Evolutionary conservation across 2,113 vertebrate species (phyloP).

Genomic region (Dasyprocta punctata): DNA sequence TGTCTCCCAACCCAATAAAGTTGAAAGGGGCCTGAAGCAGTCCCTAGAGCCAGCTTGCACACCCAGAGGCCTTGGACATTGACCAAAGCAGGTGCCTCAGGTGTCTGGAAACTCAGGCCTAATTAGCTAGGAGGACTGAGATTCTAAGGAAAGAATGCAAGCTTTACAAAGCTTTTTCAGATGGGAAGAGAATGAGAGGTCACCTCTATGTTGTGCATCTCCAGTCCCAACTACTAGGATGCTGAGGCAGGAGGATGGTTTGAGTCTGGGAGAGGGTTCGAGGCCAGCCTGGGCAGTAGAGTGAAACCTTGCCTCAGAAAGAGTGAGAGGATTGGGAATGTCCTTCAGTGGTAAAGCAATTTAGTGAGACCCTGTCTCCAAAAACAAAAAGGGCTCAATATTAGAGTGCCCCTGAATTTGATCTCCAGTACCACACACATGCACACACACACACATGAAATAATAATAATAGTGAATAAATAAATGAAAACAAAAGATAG

Average conservation of each 20-base stretch:
- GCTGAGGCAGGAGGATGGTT: background rate
- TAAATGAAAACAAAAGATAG: background rate
- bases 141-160: background rate
- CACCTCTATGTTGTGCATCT: background rate
- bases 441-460: no score
- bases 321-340: background rate
- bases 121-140: background rate
- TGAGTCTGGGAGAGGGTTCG: background rate
- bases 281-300: background rate
- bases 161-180: background rate
- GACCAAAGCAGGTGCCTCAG: background rate
- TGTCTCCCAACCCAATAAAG: background rate
- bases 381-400: background rate
- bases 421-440: background rate
- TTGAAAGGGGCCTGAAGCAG: background rate
- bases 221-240: background rate
- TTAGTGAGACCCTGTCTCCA: background rate
- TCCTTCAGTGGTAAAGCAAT: background rate
- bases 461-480: background rate
- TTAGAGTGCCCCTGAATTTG: background rate
- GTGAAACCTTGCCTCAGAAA: background rate
- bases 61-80: background rate
- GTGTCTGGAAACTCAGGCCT: background rate
- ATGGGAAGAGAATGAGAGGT: background rate
- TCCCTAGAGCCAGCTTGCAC: background rate